phyloP scores from a whole-genome alignment of 2,113 vertebrate species.

The Pollimyrus isidori region DNA sequence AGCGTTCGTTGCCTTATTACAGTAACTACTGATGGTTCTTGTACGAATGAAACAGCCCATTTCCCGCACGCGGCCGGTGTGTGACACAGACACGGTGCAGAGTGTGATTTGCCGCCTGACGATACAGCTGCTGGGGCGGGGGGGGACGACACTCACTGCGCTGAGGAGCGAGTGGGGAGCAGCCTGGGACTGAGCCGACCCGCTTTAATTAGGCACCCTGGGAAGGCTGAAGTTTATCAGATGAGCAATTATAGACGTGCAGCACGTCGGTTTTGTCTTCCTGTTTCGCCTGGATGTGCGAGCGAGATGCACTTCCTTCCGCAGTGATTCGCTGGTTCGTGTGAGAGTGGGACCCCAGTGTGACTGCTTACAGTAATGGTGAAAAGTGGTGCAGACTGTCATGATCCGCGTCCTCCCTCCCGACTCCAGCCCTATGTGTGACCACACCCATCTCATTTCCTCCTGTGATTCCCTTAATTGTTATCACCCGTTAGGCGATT shows the following conservation, averaged over 20 bases:
- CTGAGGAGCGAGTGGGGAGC: not conserved
- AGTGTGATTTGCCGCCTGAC: not conserved
- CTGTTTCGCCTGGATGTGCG: not conserved
- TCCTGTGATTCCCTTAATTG: no score
- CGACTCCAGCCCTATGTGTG: no score
- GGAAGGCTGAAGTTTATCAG: no score
- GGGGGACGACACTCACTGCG: not conserved
- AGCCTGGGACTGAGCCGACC: no score
- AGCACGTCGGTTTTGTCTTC: not conserved
- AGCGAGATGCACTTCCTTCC: not conserved
- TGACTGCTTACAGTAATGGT: no score
- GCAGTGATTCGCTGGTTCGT: not conserved
- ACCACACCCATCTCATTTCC: no score
- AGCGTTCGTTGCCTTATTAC: not conserved
- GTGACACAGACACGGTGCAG: not conserved
- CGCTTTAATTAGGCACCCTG: no score
- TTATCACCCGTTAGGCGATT: no score
- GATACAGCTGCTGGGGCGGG: not conserved
- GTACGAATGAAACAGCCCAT: not conserved
- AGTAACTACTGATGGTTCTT: not conserved
- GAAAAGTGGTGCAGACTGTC: not conserved
- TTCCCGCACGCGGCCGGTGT: not conserved
- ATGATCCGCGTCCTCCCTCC: no score
- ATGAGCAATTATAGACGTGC: not conserved
- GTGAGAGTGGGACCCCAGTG: no score